These are phyloP conservation scores for Promerops cafer DNA, from an alignment of 2,113 vertebrate genomes.

Conservation along the genomic window DNA sequence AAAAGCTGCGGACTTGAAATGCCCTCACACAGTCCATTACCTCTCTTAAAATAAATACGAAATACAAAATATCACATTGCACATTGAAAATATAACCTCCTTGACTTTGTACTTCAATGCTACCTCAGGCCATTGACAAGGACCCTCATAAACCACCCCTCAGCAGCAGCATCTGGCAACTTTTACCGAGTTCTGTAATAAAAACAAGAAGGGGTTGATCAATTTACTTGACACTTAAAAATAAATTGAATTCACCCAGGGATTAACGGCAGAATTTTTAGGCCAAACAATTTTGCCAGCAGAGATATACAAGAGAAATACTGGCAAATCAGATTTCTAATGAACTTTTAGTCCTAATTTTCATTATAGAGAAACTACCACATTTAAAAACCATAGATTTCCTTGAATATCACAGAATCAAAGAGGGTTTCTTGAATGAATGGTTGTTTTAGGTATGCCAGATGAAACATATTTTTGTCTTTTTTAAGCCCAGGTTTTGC, in stretches of 20 bases:
- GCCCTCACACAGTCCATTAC: background rate
- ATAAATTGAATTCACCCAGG: background rate
- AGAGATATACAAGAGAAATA: background rate
- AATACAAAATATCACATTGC: background rate
- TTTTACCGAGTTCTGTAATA: background rate
- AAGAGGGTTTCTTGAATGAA: background rate
- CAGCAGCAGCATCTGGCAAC: background rate
- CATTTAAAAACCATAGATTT: background rate
- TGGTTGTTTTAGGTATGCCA: background rate
- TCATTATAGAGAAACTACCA: background rate
- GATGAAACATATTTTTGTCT: background rate
- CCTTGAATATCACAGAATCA: background rate
- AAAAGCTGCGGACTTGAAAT: background rate
- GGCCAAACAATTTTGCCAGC: background rate
- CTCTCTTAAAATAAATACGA: background rate
- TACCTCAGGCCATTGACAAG: background rate
- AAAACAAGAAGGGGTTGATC: background rate
- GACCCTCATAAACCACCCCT: background rate
- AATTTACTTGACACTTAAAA: constrained; percentile 5
- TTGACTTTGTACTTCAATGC: background rate
- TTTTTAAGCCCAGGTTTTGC: background rate
- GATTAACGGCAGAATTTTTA: background rate
- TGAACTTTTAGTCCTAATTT: background rate
- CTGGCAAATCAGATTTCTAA: background rate
- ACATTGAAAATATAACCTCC: background rate